Evolutionary conservation across 2,113 vertebrate genomes (phyloP).

Genomic region (Semicossyphus pulcher): DNA sequence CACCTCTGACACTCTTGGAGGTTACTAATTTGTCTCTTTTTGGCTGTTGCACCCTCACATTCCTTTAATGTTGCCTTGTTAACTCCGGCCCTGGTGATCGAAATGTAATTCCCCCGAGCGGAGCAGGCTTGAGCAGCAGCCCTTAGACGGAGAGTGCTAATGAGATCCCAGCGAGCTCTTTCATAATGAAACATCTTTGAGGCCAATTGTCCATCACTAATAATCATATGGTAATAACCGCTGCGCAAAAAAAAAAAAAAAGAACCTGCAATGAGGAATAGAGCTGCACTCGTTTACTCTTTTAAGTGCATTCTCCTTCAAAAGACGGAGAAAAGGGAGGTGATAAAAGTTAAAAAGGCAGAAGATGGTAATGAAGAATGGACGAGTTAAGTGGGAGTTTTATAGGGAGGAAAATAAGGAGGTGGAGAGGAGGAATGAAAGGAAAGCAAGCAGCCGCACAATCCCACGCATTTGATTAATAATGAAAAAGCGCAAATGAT

Average conservation of each 20-base stretch:
- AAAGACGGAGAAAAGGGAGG: not conserved
- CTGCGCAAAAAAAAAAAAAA: not conserved
- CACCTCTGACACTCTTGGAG: constrained; percentile 52
- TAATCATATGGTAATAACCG: constrained; percentile 84
- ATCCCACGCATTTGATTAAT: constrained; percentile 39
- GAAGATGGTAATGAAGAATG: constrained; percentile 30
- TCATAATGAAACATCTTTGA: constrained; percentile 82
- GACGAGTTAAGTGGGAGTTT: constrained; percentile 10
- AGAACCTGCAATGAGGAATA: constrained; percentile 60
- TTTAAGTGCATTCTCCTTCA: constrained; percentile 45
- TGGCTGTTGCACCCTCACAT: constrained; percentile 64
- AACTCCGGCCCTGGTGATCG: constrained; percentile 65
- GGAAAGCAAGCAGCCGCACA: not conserved
- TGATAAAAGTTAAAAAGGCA: constrained; percentile 50
- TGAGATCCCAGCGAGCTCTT: constrained; percentile 82
- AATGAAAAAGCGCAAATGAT: constrained; percentile 25
- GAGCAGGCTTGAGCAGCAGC: constrained; percentile 62
- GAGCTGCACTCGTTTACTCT: constrained; percentile 66
- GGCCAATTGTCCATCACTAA: constrained; percentile 84
- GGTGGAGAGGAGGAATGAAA: not conserved
- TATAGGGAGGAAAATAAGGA: constrained; percentile 30
- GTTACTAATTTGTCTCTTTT: constrained; percentile 72
- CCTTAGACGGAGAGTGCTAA: constrained; percentile 73
- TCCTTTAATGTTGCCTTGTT: constrained; percentile 78
- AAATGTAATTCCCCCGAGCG: constrained; percentile 72